Conservation (phyloP, 2,888 invertebrate genomes). For the Cheiracanthium punctorium region DNA sequence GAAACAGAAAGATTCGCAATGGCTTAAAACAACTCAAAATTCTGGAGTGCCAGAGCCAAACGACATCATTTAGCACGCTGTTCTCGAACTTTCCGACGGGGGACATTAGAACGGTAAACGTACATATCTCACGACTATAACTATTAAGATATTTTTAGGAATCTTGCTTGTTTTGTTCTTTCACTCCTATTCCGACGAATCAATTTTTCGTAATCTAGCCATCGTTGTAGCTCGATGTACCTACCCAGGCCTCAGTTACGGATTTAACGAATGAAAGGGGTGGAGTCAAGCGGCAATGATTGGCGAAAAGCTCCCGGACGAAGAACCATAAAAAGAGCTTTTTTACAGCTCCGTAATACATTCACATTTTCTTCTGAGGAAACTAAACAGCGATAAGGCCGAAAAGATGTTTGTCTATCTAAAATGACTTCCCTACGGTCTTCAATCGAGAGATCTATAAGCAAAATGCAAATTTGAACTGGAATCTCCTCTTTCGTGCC, state of each 20-base stretch:
- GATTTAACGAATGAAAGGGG: not conserved
- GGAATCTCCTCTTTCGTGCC: too few relatives aligned
- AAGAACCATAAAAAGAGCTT: not conserved
- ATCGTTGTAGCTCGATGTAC: not conserved
- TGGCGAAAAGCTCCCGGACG: not conserved
- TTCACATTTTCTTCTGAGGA: not conserved
- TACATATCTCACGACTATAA: not conserved
- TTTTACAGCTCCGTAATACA: not conserved
- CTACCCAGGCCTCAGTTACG: not conserved
- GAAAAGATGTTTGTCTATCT: too few relatives aligned
- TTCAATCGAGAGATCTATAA: too few relatives aligned
- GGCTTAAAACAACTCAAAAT: constrained; percentile 13
- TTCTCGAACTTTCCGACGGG: not conserved
- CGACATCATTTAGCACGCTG: not conserved
- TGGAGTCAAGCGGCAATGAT: not conserved
- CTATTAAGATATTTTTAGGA: constrained; percentile 9
- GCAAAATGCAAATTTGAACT: too few relatives aligned
- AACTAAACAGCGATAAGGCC: not conserved
- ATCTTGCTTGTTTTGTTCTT: not conserved
- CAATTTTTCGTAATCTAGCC: not conserved
- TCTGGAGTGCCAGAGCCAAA: not conserved
- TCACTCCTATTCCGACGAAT: not conserved
- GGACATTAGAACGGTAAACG: not conserved
- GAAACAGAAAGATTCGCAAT: constrained; percentile 9
- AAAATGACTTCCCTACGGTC: too few relatives aligned